Conservation (phyloP, 2,113 vertebrate species). For the Azemiops feae region DNA sequence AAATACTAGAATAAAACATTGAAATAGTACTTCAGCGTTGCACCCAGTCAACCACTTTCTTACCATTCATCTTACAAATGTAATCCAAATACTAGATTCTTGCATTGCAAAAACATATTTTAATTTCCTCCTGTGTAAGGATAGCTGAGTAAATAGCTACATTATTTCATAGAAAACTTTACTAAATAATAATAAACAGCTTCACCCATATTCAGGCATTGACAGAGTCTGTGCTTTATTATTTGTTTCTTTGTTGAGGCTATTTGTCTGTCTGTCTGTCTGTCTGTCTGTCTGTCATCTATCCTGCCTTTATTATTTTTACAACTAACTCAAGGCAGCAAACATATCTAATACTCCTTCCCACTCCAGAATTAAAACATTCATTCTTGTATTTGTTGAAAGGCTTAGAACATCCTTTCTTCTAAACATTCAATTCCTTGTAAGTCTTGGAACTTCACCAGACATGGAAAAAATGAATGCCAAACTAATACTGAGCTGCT, state of each 20-base stretch:
- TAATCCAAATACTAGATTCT: background rate
- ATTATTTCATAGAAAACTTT: slow-evolving; percentile 13
- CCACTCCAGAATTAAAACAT: background rate
- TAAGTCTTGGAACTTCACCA: slow-evolving; percentile 19
- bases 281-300: background rate
- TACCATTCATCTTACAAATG: background rate
- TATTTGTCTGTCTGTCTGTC: background rate
- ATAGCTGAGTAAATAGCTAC: background rate
- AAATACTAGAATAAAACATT: background rate
- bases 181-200: slow-evolving; percentile 29
- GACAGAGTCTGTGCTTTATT: slow-evolving; percentile 1
- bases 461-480: slow-evolving; percentile 32
- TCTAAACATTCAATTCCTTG: slow-evolving; percentile 19
- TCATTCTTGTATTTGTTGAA: slow-evolving; percentile 14
- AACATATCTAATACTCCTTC: background rate
- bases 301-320: background rate
- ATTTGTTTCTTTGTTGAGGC: slow-evolving; percentile 16
- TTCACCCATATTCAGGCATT: slow-evolving; percentile 32
- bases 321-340: background rate
- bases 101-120: background rate
- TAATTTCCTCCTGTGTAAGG: background rate
- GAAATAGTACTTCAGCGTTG: rapidly evolving
- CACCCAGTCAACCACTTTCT: background rate
- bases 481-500: slow-evolving; percentile 2
- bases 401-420: background rate